Evolutionary conservation across 2,797 vertebrate genomes (phyloP), one percentile per base, ranked within the genome.

Genomic region (Melanotaenia trifasciata): DNA sequence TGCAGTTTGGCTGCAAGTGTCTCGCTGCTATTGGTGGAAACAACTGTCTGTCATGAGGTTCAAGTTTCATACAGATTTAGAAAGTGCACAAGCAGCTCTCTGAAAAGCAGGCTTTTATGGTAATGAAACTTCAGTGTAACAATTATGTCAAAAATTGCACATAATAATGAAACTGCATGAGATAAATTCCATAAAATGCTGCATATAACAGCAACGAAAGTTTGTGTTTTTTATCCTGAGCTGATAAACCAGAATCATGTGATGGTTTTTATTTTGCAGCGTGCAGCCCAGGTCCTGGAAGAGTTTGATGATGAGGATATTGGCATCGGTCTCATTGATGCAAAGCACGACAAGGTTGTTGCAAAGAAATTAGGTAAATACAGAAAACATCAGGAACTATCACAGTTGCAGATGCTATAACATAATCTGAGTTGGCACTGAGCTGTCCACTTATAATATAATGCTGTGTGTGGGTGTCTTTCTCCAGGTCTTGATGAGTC

Each of bases 211-310:
- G 45, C 20, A 22, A 47, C 9, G 2, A 4, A n/a, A 3, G 20
- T n/a, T 22, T 59, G 13, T 28, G 24, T 64, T 78, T 67, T 60
- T 54, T 30, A 18, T 35, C 40, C 30, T 24, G 13, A 0, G 9
- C 1, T 65, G 40, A 43, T 60, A 6, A 59, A 43, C 58, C 32
- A 64, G 68, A 65, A 40, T 30, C 9, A 2, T 64, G 16, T 76
- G 54, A 76, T 3, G 7, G 7, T 81, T 88, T 72, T 85, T 79
- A 30, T 86, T 72, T 87, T 89, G 33, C 93, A 97, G 96, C 93
- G 97, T 92, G 96, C 93, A 80, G 97, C 97, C 81, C 97, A 98
- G 90, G 96, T 97, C 81, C 94, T 97, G 70, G 96, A 96, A 53
- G 96, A 96, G 70, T 95, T 96, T 75, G 96, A 97, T 59, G 96